Base-by-base conservation (phyloP, 2,888 invertebrate species). In the Euplagia quadripunctaria region DNA sequence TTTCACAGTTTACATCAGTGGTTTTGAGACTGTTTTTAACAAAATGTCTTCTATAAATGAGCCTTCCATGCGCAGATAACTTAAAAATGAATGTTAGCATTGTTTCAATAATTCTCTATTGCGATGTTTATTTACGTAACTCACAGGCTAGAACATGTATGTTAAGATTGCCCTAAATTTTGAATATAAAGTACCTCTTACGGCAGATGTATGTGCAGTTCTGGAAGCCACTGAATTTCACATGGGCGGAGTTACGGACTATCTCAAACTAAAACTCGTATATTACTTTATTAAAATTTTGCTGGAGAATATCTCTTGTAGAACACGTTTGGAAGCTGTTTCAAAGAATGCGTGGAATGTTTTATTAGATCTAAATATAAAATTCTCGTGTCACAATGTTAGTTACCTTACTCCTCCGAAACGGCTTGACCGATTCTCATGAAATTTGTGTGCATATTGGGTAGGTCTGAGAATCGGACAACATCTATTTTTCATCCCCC, bases 291-390 rank as follows among this genome's bases (percentile, higher is more conserved):
- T 73, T 73, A 73, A 73, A 70, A 73, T 73, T 73, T 70, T 55
- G 66, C 66, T 16, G n/a, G 46, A 52, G 63, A 49, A 66, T 63
- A 69, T 20, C 67, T 67, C 66, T 52, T 14, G 63, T 73, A 67
- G 61, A 61, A 64, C 73, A 52, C 41, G 51, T 12, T 42, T 16
- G 72, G 58, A 49, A 71, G 71, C 49, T 42, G 41, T 67, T 72
- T 49, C 51, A 52, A 64, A 72, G 64, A 64, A 72, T 49, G 46
- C 31, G 12, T 4, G 46, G 64, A 42, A 72, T 72, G 72, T 51
- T 64, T 70, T 83, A 83, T 76, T 82, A 83, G 58, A 74, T 79
- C 70, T 78, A 73, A n/a, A n/a, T n/a, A n/a, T n/a, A n/a, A n/a
- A n/a, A n/a, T n/a, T n/a, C n/a, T n/a, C n/a, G n/a, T n/a, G n/a